Evolutionary conservation across 2,888 invertebrate species (phyloP).

Genomic region (Prionchulus punctatus): DNA sequence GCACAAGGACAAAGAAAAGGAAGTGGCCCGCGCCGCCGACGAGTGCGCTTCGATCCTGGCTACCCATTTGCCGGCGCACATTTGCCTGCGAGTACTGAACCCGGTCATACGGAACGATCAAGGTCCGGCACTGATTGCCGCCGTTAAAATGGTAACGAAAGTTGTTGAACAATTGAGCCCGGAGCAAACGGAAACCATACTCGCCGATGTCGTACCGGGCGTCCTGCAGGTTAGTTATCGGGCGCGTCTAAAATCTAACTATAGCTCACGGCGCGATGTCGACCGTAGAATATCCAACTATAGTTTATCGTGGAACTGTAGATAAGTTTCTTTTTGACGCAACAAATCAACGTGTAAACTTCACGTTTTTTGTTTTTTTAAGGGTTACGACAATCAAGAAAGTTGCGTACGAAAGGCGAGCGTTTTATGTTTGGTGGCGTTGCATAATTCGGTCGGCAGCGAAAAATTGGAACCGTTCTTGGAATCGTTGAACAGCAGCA

Average conservation of each 20-base stretch:
- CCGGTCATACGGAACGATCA: constrained; percentile 66
- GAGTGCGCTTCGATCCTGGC: constrained; percentile 61
- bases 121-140: constrained; percentile 71
- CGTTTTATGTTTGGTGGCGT: constrained; percentile 88
- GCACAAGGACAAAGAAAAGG: constrained; percentile 47
- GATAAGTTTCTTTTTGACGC: no score
- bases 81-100: constrained; percentile 55
- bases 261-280: no score
- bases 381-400: constrained; percentile 78
- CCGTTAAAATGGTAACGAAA: constrained; percentile 67
- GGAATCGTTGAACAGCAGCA: constrained; percentile 64
- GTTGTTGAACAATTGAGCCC: constrained; percentile 14
- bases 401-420: constrained; percentile 86
- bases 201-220: no score
- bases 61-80: constrained; percentile 58
- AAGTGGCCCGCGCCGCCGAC: constrained; percentile 69
- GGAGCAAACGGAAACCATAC: no score
- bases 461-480: constrained; percentile 56
- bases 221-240: no score
- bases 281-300: no score
- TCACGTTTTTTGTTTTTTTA: constrained; percentile 18
- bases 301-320: no score
- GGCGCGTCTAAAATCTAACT: no score
- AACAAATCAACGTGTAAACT: no score
- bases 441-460: constrained; percentile 74